Evolutionary conservation across 2,888 invertebrate genomes (phyloP).

Genomic region (Volucella inflata): DNA sequence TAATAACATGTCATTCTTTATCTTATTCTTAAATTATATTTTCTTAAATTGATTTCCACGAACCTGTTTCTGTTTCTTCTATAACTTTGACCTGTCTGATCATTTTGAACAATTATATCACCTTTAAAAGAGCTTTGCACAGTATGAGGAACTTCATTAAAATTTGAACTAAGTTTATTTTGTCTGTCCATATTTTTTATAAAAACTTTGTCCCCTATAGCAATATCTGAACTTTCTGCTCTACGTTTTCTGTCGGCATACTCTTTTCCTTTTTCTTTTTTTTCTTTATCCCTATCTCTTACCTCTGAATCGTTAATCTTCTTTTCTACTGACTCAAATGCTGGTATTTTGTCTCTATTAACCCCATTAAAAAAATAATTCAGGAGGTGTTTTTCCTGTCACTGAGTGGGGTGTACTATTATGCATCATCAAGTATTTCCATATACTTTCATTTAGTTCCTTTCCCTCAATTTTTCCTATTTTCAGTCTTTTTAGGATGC

Average conservation of each 20-base stretch:
- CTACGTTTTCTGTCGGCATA: slow-evolving; percentile 46
- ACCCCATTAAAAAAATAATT: slow-evolving; percentile 48
- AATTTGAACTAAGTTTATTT: slow-evolving; percentile 29
- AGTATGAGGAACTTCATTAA: slow-evolving; percentile 20
- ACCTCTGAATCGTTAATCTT: slow-evolving; percentile 37
- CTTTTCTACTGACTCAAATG: slow-evolving; percentile 27
- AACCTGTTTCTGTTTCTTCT: slow-evolving; percentile 15
- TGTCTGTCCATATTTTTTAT: slow-evolving; percentile 35
- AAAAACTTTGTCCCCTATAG: slow-evolving; percentile 42
- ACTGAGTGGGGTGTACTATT: slow-evolving; percentile 54
- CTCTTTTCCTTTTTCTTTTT: slow-evolving; percentile 48
- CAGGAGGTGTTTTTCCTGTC: slow-evolving; percentile 52
- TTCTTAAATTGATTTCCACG: slow-evolving; percentile 1
- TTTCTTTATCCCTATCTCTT: slow-evolving; percentile 45
- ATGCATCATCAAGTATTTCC: slow-evolving; percentile 35
- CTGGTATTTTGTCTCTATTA: slow-evolving; percentile 39
- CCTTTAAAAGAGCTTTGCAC: slow-evolving; percentile 5
- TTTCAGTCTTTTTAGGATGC: slow-evolving; percentile 48
- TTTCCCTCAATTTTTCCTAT: slow-evolving; percentile 60
- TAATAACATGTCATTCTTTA: too few relatives aligned
- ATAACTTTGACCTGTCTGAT: slow-evolving; percentile 19
- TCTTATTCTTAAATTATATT: too few relatives aligned
- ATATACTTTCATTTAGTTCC: slow-evolving; percentile 26
- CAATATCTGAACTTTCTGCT: slow-evolving; percentile 10
- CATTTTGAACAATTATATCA: slow-evolving; percentile 16